Base-by-base conservation (phyloP, 2,113 vertebrate genomes). In the Rhinichthys klamathensis region DNA sequence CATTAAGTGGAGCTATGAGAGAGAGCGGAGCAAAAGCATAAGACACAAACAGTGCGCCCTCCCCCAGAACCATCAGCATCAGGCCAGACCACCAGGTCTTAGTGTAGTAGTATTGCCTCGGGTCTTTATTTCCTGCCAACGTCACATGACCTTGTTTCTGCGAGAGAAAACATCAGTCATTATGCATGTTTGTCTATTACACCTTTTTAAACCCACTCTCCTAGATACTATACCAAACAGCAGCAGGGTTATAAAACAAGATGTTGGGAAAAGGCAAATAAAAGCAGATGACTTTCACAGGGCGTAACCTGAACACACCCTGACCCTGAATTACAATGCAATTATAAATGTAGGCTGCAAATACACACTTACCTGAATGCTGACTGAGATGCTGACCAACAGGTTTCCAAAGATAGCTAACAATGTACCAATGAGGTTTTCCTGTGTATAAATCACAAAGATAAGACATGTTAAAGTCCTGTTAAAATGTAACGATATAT, bases 81-180 rank as follows among this genome's bases (percentile, higher is more conserved):
- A 99, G 93, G 5, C 98, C 98, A 56, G 91, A 94, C 98, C 98
- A 99, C 97, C 98, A 99, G 0, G 96, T 98, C 91, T 98, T 99
- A 51, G 97, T 98, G 86, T 87, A 93, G 92, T 98, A 98, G 91
- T 97, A 99, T 25, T 94, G 90, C 32, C 96, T 94, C 0, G 92
- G 92, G 84, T 98, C 98, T 87, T 99, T 99, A 70, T 94, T 92
- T 67, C 96, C 96, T 1, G 95, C 96, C 35, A 97, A 92, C 0
- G 92, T 93, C 92, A 99, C 93, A 87, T 99, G 97, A 88, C 97
- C 96, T 89, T 96, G 97, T 90, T 99, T 99, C 98, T 99, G 90
- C 0, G 88, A 49, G 15, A 70, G 3, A 38, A 75, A 51, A 44
- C 67, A 35, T 38, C 21, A 82, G n/a, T 41, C 16, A 44, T 56